These are phyloP conservation scores for Smithornis capensis DNA, from an alignment of 2,113 vertebrate genomes.

Conservation along the genomic window DNA sequence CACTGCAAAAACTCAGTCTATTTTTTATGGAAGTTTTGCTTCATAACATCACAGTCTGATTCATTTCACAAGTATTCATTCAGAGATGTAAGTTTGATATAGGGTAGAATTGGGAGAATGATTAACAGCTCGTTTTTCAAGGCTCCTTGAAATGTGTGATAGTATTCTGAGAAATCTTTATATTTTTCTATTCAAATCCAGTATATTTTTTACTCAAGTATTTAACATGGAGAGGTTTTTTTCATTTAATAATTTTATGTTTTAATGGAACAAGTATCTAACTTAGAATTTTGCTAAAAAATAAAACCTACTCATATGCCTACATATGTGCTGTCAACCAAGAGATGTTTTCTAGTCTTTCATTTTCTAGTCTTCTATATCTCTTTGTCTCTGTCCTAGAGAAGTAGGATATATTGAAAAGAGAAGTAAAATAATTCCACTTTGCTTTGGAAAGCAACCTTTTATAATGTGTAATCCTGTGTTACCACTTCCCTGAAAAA, in stretches of 20 bases:
- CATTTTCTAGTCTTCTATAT: not conserved
- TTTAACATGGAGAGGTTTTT: not conserved
- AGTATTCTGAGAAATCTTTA: not conserved
- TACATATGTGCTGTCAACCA: not conserved
- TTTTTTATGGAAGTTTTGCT: not conserved
- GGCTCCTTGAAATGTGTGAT: not conserved
- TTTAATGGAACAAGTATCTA: not conserved
- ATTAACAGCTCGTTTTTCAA: not conserved
- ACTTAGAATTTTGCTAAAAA: not conserved
- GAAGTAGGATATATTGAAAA: not conserved
- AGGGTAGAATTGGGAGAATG: not conserved
- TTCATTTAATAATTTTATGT: not conserved
- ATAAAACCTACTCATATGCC: not conserved
- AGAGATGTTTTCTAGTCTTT: not conserved
- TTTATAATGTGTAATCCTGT: not conserved
- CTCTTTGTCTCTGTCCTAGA: not conserved
- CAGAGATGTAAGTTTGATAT: not conserved
- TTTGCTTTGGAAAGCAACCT: constrained; percentile 19
- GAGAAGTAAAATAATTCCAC: not conserved
- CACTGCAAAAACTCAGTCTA: not conserved
- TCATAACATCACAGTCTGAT: not conserved
- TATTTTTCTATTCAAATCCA: not conserved
- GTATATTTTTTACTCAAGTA: not conserved
- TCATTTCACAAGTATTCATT: not conserved
- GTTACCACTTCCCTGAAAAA: not conserved